These are phyloP conservation scores for Drosophila fulvimacula DNA, from an alignment of 2,888 invertebrate genomes.

Conservation along the genomic window DNA sequence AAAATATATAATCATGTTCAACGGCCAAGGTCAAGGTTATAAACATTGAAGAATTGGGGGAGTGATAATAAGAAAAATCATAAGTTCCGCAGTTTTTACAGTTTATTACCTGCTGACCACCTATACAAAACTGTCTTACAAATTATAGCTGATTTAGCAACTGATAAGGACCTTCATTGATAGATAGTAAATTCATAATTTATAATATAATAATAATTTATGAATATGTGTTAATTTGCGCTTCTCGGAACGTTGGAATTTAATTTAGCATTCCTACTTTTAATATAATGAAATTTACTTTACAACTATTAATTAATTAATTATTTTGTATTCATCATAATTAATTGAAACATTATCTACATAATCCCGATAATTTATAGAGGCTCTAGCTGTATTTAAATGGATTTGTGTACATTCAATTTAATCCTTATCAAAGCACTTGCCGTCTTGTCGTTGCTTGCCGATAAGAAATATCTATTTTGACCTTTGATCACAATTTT, in stretches of 20 bases:
- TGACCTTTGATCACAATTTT: constrained; percentile 55
- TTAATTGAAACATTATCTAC: neutral
- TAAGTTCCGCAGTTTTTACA: neutral
- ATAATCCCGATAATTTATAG: neutral
- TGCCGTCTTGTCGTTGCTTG: constrained; percentile 33
- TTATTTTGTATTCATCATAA: neutral
- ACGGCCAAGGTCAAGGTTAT: neutral
- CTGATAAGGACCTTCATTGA: neutral
- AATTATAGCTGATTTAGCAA: neutral
- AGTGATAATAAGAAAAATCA: neutral
- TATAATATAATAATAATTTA: neutral
- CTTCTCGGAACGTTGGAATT: neutral
- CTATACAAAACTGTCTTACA: neutral
- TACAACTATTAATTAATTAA: too few species aligned
- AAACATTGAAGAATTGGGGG: neutral
- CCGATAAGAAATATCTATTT: constrained; percentile 46
- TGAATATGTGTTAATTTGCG: too few species aligned
- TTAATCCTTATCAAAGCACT: constrained; percentile 46
- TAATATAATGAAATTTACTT: neutral
- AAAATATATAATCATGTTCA: neutral
- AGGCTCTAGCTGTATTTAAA: constrained; percentile 21
- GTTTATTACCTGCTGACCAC: neutral
- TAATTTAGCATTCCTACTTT: neutral
- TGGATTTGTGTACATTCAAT: constrained; percentile 31
- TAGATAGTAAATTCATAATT: neutral